Percentiles rank a stretch among this genome's conserved stretches.
Evolutionary conservation across 2,113 vertebrate species (phyloP).

Genomic region (Psilopsiagon aymara): DNA sequence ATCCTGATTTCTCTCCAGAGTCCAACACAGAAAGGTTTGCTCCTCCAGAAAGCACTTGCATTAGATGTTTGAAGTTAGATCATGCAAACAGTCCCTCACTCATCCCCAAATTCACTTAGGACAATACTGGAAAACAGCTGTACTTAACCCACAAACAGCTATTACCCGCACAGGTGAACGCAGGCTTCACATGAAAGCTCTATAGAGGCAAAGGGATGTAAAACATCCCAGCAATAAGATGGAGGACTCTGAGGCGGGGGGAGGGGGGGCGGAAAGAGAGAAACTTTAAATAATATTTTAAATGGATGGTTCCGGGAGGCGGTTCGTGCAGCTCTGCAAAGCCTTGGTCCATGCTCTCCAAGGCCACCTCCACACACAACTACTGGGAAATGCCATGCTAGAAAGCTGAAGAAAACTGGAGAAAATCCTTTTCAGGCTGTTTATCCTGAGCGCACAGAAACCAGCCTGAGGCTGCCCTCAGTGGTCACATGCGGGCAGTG

Average conservation of each 20-base stretch:
- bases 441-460: not conserved
- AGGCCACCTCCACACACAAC: not conserved
- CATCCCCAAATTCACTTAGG: not conserved
- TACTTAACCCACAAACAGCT: not conserved
- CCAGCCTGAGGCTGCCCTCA: not conserved
- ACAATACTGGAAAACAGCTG: not conserved
- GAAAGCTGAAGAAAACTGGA: not conserved
- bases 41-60: not conserved
- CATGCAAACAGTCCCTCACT: not conserved
- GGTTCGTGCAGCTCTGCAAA: not conserved
- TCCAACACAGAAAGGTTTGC: not conserved
- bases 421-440: not conserved
- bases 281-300: not conserved
- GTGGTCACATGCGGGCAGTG: accelerated
- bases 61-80: not conserved
- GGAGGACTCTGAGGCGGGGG: not conserved
- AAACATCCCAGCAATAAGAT: not conserved
- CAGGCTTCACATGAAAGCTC: not conserved
- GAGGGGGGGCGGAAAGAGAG: not conserved
- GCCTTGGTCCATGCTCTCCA: not conserved
- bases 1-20: not conserved
- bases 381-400: not conserved
- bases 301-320: not conserved
- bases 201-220: not conserved
- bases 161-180: not conserved